Evolutionary conservation across 2,888 invertebrate species (phyloP).

Genomic region (Drosophila paranaensis): DNA sequence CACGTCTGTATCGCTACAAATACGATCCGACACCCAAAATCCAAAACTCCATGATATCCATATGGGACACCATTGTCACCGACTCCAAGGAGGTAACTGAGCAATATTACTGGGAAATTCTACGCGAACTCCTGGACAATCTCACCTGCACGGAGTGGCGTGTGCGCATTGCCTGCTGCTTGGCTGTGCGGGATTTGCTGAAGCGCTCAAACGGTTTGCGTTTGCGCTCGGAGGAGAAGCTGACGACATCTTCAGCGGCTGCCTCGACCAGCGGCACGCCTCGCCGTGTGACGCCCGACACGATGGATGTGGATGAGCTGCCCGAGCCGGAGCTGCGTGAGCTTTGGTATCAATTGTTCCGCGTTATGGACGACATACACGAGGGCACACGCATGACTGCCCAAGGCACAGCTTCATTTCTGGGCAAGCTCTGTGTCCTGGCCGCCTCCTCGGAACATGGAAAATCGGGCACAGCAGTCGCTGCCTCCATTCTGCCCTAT

Average conservation of each 20-base stretch:
- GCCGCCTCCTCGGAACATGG: slow-evolving; percentile 89
- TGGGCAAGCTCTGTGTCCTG: slow-evolving; percentile 92
- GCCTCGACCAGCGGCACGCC: slow-evolving; percentile 7
- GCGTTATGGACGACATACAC: slow-evolving; percentile 98
- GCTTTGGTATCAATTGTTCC: slow-evolving; percentile 91
- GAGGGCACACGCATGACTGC: slow-evolving; percentile 93
- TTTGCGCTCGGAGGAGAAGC: slow-evolving; percentile 80
- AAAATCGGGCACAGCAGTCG: slow-evolving; percentile 90
- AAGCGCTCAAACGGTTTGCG: slow-evolving; percentile 86
- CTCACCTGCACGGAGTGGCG: slow-evolving; percentile 94
- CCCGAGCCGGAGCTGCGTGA: slow-evolving; percentile 84
- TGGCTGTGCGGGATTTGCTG: slow-evolving; percentile 93
- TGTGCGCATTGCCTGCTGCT: slow-evolving; percentile 95
- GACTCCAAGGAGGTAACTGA: slow-evolving; percentile 93
- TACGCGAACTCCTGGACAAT: slow-evolving; percentile 92
- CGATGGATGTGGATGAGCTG: slow-evolving; percentile 76
- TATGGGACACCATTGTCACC: slow-evolving; percentile 95
- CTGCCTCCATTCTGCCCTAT: slow-evolving; percentile 91
- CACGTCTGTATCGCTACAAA: slow-evolving; percentile 92
- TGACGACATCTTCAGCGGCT: slow-evolving; percentile 1
- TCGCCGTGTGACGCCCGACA: slow-evolving; percentile 36
- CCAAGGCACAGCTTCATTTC: slow-evolving; percentile 88
- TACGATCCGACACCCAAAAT: slow-evolving; percentile 97
- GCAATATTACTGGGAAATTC: slow-evolving; percentile 84
- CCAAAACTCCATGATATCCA: slow-evolving; percentile 96